Evolutionary conservation across 2,797 vertebrate genomes (phyloP).

Genomic region (Karalla daura): DNA sequence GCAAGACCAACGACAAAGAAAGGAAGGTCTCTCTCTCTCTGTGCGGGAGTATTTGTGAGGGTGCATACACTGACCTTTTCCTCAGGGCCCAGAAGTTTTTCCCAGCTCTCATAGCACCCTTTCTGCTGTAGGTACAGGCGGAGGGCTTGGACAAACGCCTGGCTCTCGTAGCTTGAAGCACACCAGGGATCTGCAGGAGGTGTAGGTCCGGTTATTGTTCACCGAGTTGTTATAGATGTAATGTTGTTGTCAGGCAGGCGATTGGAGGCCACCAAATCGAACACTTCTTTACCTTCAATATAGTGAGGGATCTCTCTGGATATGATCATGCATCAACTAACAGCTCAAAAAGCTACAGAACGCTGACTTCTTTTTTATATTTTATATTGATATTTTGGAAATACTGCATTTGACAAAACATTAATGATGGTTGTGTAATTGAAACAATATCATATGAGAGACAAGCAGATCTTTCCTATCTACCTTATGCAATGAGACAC

Average conservation of each 20-base stretch:
- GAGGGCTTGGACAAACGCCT: constrained; percentile 87
- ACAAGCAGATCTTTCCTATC: neutral
- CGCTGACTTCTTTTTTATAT: too few species aligned
- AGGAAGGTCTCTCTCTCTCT: neutral
- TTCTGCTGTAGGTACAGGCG: constrained; percentile 91
- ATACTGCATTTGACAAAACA: too few species aligned
- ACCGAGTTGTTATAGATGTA: too few species aligned
- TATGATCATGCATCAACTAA: too few species aligned
- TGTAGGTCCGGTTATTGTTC: constrained; percentile 26
- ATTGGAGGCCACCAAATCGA: too few species aligned
- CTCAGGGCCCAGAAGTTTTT: constrained; percentile 88
- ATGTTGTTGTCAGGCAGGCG: too few species aligned
- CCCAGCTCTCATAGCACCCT: constrained; percentile 90
- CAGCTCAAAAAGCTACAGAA: too few species aligned
- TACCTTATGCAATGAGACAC: too few species aligned
- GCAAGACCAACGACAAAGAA: neutral
- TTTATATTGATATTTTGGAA: too few species aligned
- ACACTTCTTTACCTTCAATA: too few species aligned
- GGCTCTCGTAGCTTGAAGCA: constrained; percentile 80
- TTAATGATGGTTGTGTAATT: too few species aligned
- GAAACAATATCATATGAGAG: neutral
- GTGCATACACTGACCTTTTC: constrained; percentile 80
- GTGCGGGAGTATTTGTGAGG: neutral
- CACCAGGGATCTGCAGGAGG: constrained; percentile 58
- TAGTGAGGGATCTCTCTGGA: too few species aligned